Evolutionary conservation across 2,113 vertebrate genomes (phyloP).

Genomic region (Pristiophorus japonicus): DNA sequence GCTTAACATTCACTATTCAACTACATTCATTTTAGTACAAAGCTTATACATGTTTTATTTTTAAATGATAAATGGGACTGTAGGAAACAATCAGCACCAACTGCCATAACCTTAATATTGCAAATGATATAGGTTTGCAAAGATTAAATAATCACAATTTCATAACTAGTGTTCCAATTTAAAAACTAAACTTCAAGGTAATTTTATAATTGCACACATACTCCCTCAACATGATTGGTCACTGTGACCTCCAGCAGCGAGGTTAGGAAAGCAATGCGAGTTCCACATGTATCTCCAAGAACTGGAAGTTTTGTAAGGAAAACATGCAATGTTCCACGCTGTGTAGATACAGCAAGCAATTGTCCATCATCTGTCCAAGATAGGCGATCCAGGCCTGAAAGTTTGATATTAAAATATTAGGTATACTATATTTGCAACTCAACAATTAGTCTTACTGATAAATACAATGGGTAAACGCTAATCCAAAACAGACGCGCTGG

Average conservation of each 20-base stretch:
- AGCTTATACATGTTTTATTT: background rate
- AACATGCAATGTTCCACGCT: conserved; percentile 77
- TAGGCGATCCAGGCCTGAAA: conserved; percentile 78
- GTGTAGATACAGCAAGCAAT: conserved; percentile 82
- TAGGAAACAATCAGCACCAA: background rate
- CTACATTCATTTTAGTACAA: background rate
- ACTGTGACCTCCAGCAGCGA: conserved; percentile 91
- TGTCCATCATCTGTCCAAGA: conserved; percentile 96
- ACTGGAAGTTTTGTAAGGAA: conserved; percentile 91
- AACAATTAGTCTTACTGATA: background rate
- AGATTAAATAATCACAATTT: background rate
- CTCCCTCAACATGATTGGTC: conserved; percentile 79
- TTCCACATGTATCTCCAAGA: conserved; percentile 77
- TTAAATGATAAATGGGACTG: background rate
- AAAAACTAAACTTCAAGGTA: background rate
- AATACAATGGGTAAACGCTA: background rate
- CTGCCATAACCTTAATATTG: background rate
- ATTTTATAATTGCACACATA: conserved; percentile 54
- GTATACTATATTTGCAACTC: background rate
- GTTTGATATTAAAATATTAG: conserved; percentile 18
- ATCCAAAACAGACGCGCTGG: background rate
- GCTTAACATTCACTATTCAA: background rate
- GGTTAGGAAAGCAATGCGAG: conserved; percentile 82
- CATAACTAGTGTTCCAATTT: background rate
- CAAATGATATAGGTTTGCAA: background rate